Percentiles rank a stretch among this genome's conserved stretches.
phyloP scores from a whole-genome alignment of 2,797 vertebrate species.

The Brachyalestes nurse region DNA sequence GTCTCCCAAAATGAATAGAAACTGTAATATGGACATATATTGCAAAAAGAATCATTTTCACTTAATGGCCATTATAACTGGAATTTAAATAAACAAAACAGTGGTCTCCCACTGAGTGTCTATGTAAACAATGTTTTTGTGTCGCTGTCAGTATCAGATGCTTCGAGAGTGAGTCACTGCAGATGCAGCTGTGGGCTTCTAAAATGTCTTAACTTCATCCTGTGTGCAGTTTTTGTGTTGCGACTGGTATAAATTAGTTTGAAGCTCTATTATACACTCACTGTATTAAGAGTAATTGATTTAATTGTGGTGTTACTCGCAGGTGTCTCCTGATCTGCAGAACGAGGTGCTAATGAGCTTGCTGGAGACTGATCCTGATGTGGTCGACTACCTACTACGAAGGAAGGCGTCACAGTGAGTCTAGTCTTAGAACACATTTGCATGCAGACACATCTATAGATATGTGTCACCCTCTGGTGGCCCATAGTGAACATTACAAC shows the following conservation, averaged over 20 bases:
- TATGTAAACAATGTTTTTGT: background rate
- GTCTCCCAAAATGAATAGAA: too few species aligned
- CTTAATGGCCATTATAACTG: background rate
- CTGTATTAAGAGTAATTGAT: background rate
- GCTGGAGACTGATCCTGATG: constrained; percentile 92
- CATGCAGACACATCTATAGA: background rate
- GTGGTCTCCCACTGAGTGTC: background rate
- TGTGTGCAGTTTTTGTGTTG: background rate
- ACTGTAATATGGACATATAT: too few species aligned
- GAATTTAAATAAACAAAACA: background rate
- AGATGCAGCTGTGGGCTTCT: background rate
- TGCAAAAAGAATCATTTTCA: too few species aligned
- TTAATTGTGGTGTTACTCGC: background rate
- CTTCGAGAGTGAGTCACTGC: constrained; percentile 6
- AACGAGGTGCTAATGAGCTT: constrained; percentile 95
- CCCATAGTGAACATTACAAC: background rate
- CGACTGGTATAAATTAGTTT: background rate
- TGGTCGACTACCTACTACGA: constrained; percentile 94
- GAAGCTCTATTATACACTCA: too few species aligned
- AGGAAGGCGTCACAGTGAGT: constrained; percentile 91
- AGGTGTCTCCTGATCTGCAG: constrained; percentile 95
- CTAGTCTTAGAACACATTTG: constrained; percentile 73
- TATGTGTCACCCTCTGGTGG: constrained; percentile 31
- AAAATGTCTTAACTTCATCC: background rate
- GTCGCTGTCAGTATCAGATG: constrained; percentile 7